Evolutionary conservation across 2,888 invertebrate genomes (phyloP).

Genomic region (Drosophila glabriapex): DNA sequence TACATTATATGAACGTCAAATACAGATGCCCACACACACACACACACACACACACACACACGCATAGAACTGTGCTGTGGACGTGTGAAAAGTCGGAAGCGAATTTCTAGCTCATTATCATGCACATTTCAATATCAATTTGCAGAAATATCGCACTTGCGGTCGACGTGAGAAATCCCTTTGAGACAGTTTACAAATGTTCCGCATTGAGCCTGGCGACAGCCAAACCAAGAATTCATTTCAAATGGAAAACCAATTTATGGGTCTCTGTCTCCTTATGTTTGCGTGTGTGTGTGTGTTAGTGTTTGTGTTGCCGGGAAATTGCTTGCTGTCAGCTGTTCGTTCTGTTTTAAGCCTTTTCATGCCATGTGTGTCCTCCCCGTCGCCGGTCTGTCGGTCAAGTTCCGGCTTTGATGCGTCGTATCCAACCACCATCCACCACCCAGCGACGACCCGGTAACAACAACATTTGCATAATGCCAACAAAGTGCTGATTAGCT

Average conservation of each 20-base stretch:
- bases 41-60: conserved; percentile 1
- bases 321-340: conserved; percentile 48
- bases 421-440: background rate
- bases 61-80: conserved; percentile 4
- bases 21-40: background rate
- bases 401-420: conserved; percentile 51
- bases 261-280: background rate
- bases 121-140: conserved; percentile 74
- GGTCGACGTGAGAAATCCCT: conserved; percentile 68
- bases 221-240: conserved; percentile 33
- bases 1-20: conserved; percentile 37
- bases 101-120: conserved; percentile 71
- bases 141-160: conserved; percentile 42
- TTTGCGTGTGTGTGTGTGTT: background rate
- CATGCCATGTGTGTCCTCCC: conserved; percentile 20
- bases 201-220: conserved; percentile 23
- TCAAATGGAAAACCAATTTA: conserved; percentile 37
- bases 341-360: conserved; percentile 36
- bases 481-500: conserved; percentile 49
- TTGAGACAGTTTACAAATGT: conserved; percentile 57
- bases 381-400: conserved; percentile 34
- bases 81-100: conserved; percentile 38
- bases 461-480: conserved; percentile 57
- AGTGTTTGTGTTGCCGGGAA: conserved; percentile 5
- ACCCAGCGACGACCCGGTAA: background rate